These are phyloP conservation scores for Lagocephalus sceleratus DNA, from an alignment of 2,797 vertebrate species.

Conservation along the genomic window DNA sequence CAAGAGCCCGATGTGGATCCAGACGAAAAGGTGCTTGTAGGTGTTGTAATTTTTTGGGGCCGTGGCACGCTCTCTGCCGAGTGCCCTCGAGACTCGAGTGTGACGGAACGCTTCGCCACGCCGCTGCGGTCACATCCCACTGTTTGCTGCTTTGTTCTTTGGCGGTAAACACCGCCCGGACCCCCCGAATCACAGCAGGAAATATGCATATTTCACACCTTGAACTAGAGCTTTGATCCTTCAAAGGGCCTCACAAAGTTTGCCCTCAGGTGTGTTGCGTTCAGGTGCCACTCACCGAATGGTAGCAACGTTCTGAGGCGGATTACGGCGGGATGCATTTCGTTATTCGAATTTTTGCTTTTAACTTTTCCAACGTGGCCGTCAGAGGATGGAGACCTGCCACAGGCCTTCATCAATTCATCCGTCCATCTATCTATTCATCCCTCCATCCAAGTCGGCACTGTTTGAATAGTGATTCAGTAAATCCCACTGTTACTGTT, in stretches of 20 bases:
- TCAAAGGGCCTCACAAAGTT: not conserved
- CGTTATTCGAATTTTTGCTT: no score
- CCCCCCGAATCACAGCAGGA: not conserved
- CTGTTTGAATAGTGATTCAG: no score
- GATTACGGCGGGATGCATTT: no score
- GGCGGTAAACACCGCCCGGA: no score
- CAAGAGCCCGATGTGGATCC: not conserved
- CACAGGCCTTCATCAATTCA: not conserved
- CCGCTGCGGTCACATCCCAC: not conserved
- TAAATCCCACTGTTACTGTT: no score
- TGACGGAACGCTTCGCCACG: not conserved
- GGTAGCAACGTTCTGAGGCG: not conserved
- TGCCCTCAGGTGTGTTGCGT: no score
- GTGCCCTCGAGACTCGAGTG: no score
- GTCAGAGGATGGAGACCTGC: not conserved
- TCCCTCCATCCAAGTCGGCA: no score
- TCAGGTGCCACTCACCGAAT: not conserved
- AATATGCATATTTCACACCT: not conserved
- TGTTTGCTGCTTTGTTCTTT: not conserved
- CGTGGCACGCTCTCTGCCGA: not conserved
- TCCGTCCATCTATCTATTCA: no score
- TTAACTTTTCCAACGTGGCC: no score
- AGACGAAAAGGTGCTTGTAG: not conserved
- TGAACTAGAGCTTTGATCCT: not conserved
- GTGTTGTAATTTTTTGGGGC: no score